Conservation (phyloP, 1,140 invertebrate species). For the Brachionus rubens region DNA sequence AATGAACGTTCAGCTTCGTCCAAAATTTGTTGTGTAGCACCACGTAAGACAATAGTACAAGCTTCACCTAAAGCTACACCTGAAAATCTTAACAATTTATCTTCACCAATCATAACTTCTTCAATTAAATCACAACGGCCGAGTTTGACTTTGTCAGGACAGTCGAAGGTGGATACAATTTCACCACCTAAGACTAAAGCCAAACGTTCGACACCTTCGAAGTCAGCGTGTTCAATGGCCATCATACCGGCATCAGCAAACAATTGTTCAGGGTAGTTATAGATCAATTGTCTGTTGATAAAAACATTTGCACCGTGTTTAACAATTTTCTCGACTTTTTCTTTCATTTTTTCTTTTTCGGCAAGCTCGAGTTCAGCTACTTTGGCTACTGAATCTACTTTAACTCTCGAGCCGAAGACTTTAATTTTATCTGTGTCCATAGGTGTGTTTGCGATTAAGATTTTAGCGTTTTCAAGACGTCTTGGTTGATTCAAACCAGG, state of each 20-base stretch:
- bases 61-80: constrained; percentile 91
- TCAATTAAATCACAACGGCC: constrained; percentile 93
- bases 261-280: constrained; percentile 99
- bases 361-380: constrained; percentile 94
- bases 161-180: constrained; percentile 96
- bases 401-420: constrained; percentile 90
- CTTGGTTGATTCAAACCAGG: constrained; percentile 85
- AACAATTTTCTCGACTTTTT: constrained; percentile 95
- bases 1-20: constrained; percentile 96
- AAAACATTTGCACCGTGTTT: constrained; percentile 96
- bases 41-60: constrained; percentile 91
- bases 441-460: constrained; percentile 98
- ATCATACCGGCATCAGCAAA: constrained; percentile 97
- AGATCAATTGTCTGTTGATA: constrained; percentile 97
- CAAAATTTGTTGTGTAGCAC: constrained; percentile 97
- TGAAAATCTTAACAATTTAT: constrained; percentile 87
- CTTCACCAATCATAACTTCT: constrained; percentile 97
- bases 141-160: constrained; percentile 82
- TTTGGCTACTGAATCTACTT: constrained; percentile 95
- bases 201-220: constrained; percentile 95
- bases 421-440: constrained; percentile 99
- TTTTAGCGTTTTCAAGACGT: constrained; percentile 83
- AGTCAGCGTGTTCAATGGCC: constrained; percentile 99
- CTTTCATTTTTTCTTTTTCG: constrained; percentile 99
- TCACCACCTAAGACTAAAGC: constrained; percentile 95